These are phyloP conservation scores for Phalacrocorax carbo DNA, from an alignment of 2,113 vertebrate species.

Conservation along the genomic window DNA sequence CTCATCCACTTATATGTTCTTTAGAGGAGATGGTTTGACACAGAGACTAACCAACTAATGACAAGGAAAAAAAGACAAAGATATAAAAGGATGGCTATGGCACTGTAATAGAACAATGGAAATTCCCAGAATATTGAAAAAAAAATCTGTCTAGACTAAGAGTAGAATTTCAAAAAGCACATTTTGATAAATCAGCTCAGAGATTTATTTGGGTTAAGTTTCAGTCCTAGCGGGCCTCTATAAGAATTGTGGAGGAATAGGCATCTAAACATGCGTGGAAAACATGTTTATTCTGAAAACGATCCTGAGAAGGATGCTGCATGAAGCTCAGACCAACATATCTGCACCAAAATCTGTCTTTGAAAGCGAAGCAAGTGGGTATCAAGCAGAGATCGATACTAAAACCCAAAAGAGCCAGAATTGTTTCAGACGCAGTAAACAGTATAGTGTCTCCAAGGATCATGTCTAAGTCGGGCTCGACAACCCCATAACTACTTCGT, in stretches of 20 bases:
- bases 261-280: background rate
- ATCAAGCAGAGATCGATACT: background rate
- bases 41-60: background rate
- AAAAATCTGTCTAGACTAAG: background rate
- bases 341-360: background rate
- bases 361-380: background rate
- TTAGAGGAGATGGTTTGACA: background rate
- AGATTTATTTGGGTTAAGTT: background rate
- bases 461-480: fast-evolving
- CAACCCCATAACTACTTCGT: background rate
- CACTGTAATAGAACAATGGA: background rate
- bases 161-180: background rate
- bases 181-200: background rate
- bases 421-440: background rate
- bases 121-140: background rate
- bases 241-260: background rate
- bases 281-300: background rate
- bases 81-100: background rate
- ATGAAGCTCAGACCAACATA: background rate
- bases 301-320: background rate
- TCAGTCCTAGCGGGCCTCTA: background rate
- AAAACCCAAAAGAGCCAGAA: background rate
- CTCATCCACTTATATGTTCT: background rate
- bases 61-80: background rate
- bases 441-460: background rate